Base-by-base conservation (phyloP, 2,113 vertebrate genomes). In the Acanthochromis polyacanthus region DNA sequence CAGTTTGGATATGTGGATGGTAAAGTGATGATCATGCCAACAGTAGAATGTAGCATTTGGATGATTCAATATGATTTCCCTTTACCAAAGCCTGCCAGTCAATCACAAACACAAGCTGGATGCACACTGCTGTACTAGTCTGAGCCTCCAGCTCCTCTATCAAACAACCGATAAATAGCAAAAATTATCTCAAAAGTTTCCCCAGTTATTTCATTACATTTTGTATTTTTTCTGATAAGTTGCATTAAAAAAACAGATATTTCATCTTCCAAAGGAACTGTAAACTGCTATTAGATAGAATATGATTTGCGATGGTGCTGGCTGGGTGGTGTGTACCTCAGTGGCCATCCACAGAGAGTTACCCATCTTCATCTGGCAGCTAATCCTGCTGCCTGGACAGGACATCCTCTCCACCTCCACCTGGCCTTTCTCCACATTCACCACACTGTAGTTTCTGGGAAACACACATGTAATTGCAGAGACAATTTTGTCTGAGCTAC, bases 271-370 rank as follows among this genome's bases (percentile, higher is more conserved):
- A 10, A 10, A 46, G 45, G 45, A 16, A 19, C 1, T 50, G 19
- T 16, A 9, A 8, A 55, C 11, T 4, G 40, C 1, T 1, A 14
- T 43, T 1, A 15, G 14, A 8, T 4, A 4, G 10, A 28, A 43
- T 19, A 56, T 50, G 45, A 11, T 53, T 22, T 32, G 8, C 50
- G 15, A 25, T 28, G 11, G 20, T 22, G 48, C 5, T 53, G 32
- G 19, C 5, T 45, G 17, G 7, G 48, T 32, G 38, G 7, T 17
- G 38, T n/a, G 60, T 84, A 99, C 98, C 97, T 99, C 96, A 0
- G 97, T 99, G 55, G 98, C 96, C 0, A 95, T 96, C 98, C 98
- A 99, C 51, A 99, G 93, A 1, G 94, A 91, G 83, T 92, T 97
- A 66, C 95, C 96, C 64, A 97, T 92, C 90, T 98, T 99, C 71